Conservation (phyloP, 2,113 vertebrate genomes). For the Turnix velox region DNA sequence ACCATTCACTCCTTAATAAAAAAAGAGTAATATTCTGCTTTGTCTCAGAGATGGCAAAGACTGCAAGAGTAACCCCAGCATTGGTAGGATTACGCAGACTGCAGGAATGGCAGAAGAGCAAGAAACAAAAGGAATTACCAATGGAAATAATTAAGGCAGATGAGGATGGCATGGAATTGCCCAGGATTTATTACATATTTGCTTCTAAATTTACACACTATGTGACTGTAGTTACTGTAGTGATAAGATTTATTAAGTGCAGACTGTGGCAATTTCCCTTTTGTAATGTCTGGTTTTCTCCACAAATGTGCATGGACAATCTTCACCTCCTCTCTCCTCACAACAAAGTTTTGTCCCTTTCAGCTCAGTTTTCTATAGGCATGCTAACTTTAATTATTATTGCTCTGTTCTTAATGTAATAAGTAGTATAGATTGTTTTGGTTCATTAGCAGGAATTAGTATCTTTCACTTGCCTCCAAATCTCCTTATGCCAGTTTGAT, state of each 20-base stretch:
- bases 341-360: background rate
- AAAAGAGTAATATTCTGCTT: background rate
- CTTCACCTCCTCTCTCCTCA: background rate
- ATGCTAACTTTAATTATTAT: background rate
- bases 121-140: background rate
- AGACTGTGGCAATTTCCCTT: background rate
- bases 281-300: background rate
- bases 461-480: background rate
- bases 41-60: background rate
- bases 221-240: background rate
- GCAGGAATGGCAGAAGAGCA: background rate
- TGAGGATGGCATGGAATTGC: background rate
- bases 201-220: background rate
- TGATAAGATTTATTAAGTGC: background rate
- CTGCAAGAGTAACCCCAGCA: background rate
- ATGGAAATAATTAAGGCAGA: background rate
- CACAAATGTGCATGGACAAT: background rate
- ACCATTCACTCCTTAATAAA: background rate
- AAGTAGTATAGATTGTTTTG: background rate
- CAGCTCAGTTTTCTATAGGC: background rate
- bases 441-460: background rate
- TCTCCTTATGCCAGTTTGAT: background rate
- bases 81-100: background rate
- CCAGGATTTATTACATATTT: background rate
- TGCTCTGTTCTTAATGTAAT: background rate